Conservation (phyloP, 2,888 invertebrate species). For the Aricia artaxerxes region DNA sequence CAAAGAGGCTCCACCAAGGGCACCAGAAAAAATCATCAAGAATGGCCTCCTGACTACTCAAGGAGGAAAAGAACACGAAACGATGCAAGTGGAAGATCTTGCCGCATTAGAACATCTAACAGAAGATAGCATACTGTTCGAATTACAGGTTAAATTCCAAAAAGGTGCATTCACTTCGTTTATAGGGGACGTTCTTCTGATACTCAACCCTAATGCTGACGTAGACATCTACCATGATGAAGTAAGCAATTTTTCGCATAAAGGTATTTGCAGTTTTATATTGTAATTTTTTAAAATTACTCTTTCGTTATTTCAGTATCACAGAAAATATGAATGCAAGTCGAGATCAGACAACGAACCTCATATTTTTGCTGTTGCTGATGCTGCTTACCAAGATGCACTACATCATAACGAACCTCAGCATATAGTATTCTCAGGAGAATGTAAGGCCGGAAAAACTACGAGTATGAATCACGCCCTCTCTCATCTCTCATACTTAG, state of each 20-base stretch:
- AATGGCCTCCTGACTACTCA: constrained; percentile 72
- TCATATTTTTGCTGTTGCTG: constrained; percentile 93
- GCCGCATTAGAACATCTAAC: constrained; percentile 87
- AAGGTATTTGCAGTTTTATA: neutral
- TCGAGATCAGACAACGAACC: constrained; percentile 94
- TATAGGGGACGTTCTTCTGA: constrained; percentile 89
- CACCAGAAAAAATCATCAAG: constrained; percentile 74
- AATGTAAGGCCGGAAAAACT: constrained; percentile 95
- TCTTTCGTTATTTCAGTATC: constrained; percentile 80
- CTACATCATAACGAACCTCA: constrained; percentile 93
- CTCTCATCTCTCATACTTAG: constrained; percentile 90
- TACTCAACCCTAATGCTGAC: constrained; percentile 89
- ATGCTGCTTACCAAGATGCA: constrained; percentile 94
- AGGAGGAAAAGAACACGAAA: constrained; percentile 81
- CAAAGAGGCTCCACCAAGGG: constrained; percentile 58
- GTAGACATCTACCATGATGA: constrained; percentile 86
- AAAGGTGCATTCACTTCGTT: constrained; percentile 87
- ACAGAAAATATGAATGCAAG: constrained; percentile 89
- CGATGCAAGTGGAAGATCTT: constrained; percentile 90
- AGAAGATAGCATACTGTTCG: constrained; percentile 86
- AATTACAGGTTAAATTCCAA: constrained; percentile 84
- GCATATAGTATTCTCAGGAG: constrained; percentile 93
- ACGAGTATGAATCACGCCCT: constrained; percentile 89
- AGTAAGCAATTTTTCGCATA: constrained; percentile 66
- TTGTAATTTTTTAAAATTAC: neutral